These are phyloP conservation scores for Camponotus vicinus DNA, from an alignment of 1,140 invertebrate genomes.

Conservation along the genomic window DNA sequence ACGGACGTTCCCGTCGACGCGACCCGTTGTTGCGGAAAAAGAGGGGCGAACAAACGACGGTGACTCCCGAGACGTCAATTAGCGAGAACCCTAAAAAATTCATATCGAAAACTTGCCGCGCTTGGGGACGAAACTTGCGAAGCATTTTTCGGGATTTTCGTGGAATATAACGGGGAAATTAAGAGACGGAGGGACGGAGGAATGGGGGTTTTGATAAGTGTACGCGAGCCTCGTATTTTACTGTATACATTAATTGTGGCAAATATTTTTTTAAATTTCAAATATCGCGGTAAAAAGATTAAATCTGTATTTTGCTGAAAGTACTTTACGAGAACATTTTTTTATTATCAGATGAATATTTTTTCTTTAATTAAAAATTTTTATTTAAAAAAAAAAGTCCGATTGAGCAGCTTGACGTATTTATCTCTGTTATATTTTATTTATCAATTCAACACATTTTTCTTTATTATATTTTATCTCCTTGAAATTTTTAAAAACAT, in stretches of 20 bases:
- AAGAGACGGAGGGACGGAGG: background rate
- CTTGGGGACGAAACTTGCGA: slow-evolving; percentile 38
- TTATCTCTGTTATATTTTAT: background rate
- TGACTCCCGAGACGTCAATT: slow-evolving; percentile 70
- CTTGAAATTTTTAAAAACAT: background rate
- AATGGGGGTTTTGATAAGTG: background rate
- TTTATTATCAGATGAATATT: no score
- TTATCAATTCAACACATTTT: background rate
- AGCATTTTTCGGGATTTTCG: background rate
- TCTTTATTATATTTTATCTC: background rate
- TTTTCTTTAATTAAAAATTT: background rate
- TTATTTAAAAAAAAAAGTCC: background rate
- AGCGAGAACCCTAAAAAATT: slow-evolving; percentile 64
- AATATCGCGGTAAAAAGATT: background rate
- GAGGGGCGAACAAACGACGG: slow-evolving; percentile 63
- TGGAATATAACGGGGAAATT: background rate
- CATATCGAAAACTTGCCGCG: slow-evolving; percentile 42
- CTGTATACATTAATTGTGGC: background rate
- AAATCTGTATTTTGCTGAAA: background rate
- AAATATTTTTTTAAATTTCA: background rate
- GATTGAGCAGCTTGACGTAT: background rate
- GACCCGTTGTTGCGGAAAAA: slow-evolving; percentile 62
- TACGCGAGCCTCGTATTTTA: background rate
- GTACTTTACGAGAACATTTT: background rate
- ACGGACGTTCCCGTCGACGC: slow-evolving; percentile 54